Percentiles rank a stretch among this genome's conserved stretches.
These are phyloP conservation scores for Peromyscus aztecus DNA, from an alignment of 2,797 vertebrate species.

Conservation along the genomic window DNA sequence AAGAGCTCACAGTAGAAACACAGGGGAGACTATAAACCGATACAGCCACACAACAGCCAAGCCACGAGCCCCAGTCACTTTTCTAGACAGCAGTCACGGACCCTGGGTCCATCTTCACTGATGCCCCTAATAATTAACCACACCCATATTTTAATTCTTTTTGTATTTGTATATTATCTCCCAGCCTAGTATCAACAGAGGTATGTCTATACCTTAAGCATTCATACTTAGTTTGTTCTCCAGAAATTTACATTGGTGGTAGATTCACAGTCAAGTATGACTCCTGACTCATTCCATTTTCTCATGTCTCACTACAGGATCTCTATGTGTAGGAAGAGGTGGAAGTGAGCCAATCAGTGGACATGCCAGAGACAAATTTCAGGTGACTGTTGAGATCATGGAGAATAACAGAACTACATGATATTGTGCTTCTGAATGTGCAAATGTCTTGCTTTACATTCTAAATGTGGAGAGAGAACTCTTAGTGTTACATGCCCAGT, in stretches of 20 bases:
- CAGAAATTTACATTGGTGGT: background rate
- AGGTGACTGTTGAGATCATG: background rate
- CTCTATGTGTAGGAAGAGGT: background rate
- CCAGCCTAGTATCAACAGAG: background rate
- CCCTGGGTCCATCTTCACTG: background rate
- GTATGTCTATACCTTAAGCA: background rate
- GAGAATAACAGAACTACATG: background rate
- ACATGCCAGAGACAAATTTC: background rate
- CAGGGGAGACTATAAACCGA: rapidly evolving
- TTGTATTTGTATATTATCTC: background rate
- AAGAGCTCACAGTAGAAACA: background rate
- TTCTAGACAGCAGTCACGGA: background rate
- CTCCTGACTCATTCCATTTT: background rate
- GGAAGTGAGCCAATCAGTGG: background rate
- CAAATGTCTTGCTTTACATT: background rate
- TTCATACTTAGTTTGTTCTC: background rate
- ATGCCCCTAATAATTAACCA: background rate
- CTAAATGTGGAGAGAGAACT: background rate
- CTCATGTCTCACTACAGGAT: background rate
- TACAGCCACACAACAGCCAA: background rate
- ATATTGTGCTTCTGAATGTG: background rate
- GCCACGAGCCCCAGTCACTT: background rate
- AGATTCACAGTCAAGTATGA: background rate
- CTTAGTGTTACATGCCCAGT: background rate
- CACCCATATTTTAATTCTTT: background rate